Evolutionary conservation across 2,888 invertebrate genomes (phyloP).

Genomic region (Heliconius charithonia): DNA sequence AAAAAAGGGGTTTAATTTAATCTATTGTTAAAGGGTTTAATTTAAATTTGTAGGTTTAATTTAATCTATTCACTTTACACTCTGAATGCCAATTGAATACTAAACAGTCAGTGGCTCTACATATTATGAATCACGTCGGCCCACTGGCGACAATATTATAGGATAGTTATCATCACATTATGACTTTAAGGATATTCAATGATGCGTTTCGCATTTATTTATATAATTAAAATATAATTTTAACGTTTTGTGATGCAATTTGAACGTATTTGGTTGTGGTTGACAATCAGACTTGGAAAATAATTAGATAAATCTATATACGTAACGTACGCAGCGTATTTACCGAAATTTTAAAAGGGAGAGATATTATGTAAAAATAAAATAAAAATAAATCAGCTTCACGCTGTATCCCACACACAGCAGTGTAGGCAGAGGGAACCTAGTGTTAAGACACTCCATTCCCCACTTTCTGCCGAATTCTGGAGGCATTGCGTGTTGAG

Average conservation of each 20-base stretch:
- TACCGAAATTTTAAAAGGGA: no score
- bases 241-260: not conserved
- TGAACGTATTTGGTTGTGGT: not conserved
- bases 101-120: conserved; percentile 28
- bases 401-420: no score
- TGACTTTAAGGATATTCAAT: conserved; percentile 30
- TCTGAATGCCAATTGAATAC: conserved; percentile 39
- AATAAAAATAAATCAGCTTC: no score
- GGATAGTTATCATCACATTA: conserved; percentile 34
- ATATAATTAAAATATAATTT: conserved; percentile 4
- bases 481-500: no score
- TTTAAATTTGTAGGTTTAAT: not conserved
- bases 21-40: not conserved
- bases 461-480: no score
- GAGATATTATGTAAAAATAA: no score
- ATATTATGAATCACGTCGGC: conserved; percentile 43
- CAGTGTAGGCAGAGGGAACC: no score
- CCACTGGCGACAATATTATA: conserved; percentile 28
- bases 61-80: conserved; percentile 23
- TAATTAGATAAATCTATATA: not conserved
- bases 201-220: conserved; percentile 25
- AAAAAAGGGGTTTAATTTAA: conserved; percentile 5
- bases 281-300: not conserved
- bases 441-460: no score
- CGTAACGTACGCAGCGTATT: no score